Base-by-base conservation (phyloP, 2,888 invertebrate species). In the Philonicus albiceps region DNA sequence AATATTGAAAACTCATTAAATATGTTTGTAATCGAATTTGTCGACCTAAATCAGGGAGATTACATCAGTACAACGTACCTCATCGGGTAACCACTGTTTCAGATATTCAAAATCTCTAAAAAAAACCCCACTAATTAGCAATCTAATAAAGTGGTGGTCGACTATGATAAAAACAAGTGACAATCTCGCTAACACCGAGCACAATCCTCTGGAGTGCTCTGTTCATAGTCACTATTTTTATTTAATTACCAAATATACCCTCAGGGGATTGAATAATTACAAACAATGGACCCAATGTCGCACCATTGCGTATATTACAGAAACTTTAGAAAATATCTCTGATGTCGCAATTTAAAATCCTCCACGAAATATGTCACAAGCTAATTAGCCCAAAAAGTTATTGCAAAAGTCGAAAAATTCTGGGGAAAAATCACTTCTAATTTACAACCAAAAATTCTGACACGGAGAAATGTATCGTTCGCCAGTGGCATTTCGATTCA, bases 361-460 rank as follows among this genome's bases (percentile, higher is more conserved):
- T 64, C 64, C 8, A 64, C 64, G n/a, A 74, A 34, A 74, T 74
- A n/a, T 74, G 74, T 74, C 74, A 34, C 37, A 37, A 34, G 37
- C 74, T 74, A 74, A 74, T 74, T 74, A 74, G 37, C 13, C 74
- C 74, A 31, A 74, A 74, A 74, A 27, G 40, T 74, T 74, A 74
- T 34, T 74, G 74, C 74, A 34, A 74, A 31, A 31, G 74, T 19
- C 34, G 31, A 30, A 73, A 49, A 19, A 74, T 19, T 34, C 74
- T 37, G 27, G 31, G 74, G 55, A 55, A 55, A 72, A 74, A 74
- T 74, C 37, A 37, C 31, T 74, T 74, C 74, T 74, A 74, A 74
- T 74, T 74, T 74, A 37, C 64, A 64, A 64, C 74, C n/a, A 2
- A 74, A 74, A 64, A 64, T 64, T 64, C 27, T 74, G 30, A 27